Percentiles rank a stretch among this genome's conserved stretches.
Evolutionary conservation across 2,113 vertebrate genomes (phyloP).

Genomic region (Dicerorhinus sumatrensis): DNA sequence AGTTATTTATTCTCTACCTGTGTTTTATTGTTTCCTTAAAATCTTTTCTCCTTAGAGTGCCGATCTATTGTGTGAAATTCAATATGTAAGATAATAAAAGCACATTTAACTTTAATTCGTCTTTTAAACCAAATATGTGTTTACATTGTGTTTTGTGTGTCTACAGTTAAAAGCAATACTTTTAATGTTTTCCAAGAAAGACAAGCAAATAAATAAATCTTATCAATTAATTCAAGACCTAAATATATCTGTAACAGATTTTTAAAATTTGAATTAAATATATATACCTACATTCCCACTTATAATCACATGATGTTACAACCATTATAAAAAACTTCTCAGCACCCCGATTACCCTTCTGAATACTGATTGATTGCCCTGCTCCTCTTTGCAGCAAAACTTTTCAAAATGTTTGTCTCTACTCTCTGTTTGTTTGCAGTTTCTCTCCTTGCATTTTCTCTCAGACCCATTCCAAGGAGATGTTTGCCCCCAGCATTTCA

Average conservation of each 20-base stretch:
- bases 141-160: not conserved
- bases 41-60: not conserved
- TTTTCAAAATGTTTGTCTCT: not conserved
- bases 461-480: not conserved
- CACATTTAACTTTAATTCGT: not conserved
- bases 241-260: not conserved
- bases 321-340: not conserved
- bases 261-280: slow-evolving; percentile 23
- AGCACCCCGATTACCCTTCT: not conserved
- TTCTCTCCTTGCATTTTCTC: not conserved
- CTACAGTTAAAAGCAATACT: not conserved
- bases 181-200: slow-evolving; percentile 29
- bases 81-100: slow-evolving; percentile 13
- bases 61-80: not conserved
- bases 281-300: not conserved
- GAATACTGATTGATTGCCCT: not conserved
- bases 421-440: not conserved
- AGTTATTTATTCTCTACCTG: not conserved
- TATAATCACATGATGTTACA: not conserved
- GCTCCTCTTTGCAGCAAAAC: not conserved
- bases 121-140: slow-evolving; percentile 7
- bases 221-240: slow-evolving; percentile 20
- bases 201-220: not conserved
- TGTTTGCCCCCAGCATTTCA: not conserved
- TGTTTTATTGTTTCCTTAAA: not conserved